A percentile compares a stretch with the other conserved stretches of the same genome.
phyloP scores from a whole-genome alignment of 37 sponge, comb jelly and placozoan species.

The Tethya wilhelma region DNA sequence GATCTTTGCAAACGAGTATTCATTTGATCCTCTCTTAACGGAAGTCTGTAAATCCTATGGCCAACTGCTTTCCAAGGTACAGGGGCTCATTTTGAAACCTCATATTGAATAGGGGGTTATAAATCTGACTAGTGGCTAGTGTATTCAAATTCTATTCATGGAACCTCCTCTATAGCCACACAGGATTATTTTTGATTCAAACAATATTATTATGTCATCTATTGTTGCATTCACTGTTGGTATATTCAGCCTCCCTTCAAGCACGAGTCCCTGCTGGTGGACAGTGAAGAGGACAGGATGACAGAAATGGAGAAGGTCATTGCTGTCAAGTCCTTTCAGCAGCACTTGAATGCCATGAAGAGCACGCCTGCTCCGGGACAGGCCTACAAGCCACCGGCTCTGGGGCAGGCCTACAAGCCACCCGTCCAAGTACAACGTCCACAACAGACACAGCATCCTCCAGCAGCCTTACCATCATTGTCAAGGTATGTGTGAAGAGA shows the following conservation, averaged over 20 bases:
- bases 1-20: slow-evolving; percentile 17
- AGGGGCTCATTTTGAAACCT: too few relatives aligned
- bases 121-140: too few relatives aligned
- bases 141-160: too few relatives aligned
- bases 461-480: too few relatives aligned
- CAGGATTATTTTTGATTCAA: background rate
- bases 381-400: too few relatives aligned
- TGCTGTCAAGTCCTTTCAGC: slow-evolving; percentile 53
- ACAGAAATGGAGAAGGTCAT: slow-evolving; percentile 57
- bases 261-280: slow-evolving; percentile 84
- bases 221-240: background rate
- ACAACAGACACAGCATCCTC: too few relatives aligned
- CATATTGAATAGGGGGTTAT: too few relatives aligned
- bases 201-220: background rate
- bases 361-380: background rate
- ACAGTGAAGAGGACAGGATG: slow-evolving; percentile 60
- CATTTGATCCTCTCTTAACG: slow-evolving; percentile 65
- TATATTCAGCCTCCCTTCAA: slow-evolving; percentile 75
- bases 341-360: slow-evolving; percentile 11
- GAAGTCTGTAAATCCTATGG: slow-evolving; percentile 31
- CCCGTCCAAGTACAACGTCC: too few relatives aligned
- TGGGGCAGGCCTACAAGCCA: too few relatives aligned
- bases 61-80: slow-evolving; percentile 72
- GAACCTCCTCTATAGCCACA: too few relatives aligned
- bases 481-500: too few relatives aligned